Base-by-base conservation (phyloP, 2,888 invertebrate genomes). In the Trissoscelio sp. region DNA sequence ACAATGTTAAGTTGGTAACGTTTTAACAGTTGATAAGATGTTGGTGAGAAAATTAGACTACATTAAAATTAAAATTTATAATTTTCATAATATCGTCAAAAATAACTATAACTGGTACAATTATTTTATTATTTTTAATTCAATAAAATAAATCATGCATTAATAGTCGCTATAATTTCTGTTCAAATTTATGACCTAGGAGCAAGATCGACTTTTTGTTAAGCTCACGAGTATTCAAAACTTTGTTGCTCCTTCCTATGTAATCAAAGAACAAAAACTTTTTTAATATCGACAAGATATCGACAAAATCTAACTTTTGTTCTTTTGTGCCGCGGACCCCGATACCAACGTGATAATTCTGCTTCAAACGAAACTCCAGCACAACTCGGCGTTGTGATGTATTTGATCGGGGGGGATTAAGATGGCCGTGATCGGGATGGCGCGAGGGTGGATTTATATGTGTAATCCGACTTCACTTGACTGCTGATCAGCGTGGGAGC, bases 401-500 rank as follows among this genome's bases (percentile, higher is more conserved):
- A 82, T 79, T 82, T 48, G 79, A 79, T 82, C 77, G 64, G 44
- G 66, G 34, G 48, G 81, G 73, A 81, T 81, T 83, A 77, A 66
- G 34, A 73, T 60, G 73, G 60, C 46, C 82, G 75, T 81, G 82
- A 83, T 83, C 82, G 73, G 80, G 79, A 82, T 77, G 79, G 57
- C 53, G 79, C 66, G 75, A 81, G 84, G 83, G 84, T 85, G 87
- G 88, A 89, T 90, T 88, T 89, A 88, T 89, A 87, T 86, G 87
- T 88, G 88, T 90, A 90, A 91, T 89, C 90, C 86, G 86, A 83
- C 85, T 85, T 89, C 89, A 87, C 87, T 89, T 87, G 88, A 88
- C 88, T 89, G 89, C 87, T 91, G 91, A 91, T 91, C 91, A 86
- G 90, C 91, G 91, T 91, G 91, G 91, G 91, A 91, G 90, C 90